Conservation (phyloP, 2,888 invertebrate species). For the Melanotus villosus region DNA sequence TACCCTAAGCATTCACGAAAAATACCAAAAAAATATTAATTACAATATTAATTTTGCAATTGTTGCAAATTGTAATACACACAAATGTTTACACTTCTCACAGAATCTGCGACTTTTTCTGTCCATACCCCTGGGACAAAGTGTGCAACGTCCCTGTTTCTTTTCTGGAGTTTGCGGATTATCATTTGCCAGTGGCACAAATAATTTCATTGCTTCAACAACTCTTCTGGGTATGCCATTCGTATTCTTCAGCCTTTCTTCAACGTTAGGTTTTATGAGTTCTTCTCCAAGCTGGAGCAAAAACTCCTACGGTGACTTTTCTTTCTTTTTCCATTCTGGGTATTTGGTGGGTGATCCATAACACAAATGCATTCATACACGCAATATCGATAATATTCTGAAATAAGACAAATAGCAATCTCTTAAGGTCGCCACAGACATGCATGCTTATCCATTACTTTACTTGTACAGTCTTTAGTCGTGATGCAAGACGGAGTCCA, state of each 20-base stretch:
- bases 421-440: neutral
- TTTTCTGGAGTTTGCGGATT: neutral
- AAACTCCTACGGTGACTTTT: conserved; percentile 1
- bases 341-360: neutral
- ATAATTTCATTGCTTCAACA: neutral
- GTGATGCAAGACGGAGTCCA: too few species aligned
- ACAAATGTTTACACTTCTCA: conserved; percentile 9
- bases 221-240: conserved; percentile 2
- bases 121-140: conserved; percentile 9
- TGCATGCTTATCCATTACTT: too few species aligned
- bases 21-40: too few species aligned
- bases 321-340: conserved; percentile 15
- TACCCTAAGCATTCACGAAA: too few species aligned
- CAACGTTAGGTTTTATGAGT: conserved; percentile 12
- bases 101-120: conserved; percentile 13
- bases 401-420: conserved; percentile 9
- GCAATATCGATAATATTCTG: conserved; percentile 8
- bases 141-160: neutral
- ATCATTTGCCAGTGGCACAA: neutral
- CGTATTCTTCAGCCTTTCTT: neutral
- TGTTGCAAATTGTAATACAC: conserved; percentile 11
- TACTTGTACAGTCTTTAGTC: too few species aligned
- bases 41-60: conserved; percentile 12
- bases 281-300: conserved; percentile 3
- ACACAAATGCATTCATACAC: conserved; percentile 3